Evolutionary conservation across 1,140 invertebrate genomes (phyloP), one percentile per base, ranked within the genome.

Genomic region (Drosophila kepulauana): DNA sequence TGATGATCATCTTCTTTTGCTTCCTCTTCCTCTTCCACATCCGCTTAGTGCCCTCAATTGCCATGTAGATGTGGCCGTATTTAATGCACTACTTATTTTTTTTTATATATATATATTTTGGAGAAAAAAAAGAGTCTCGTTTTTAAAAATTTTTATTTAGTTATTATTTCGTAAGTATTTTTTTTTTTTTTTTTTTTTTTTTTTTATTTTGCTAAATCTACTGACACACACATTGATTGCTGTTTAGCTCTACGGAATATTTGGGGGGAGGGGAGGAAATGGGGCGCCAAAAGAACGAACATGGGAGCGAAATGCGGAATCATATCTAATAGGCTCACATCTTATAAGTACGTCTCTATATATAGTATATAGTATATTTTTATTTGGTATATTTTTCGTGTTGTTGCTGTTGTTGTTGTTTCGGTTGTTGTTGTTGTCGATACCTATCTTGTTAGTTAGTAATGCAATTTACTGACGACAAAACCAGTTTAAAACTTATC

Each of bases 11-110:
- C n/a, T 38, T 49, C 30, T 52, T 43, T 41, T 20, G 10, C 30
- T 49, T 58, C 20, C 10, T 20, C 30, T 49, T 58, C 20, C 10
- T 20, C 6, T 45, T 62, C 33, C 61, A 33, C 64, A 57, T 25
- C 20, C 52, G 71, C 54, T 28, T 20, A 75, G 67, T 67, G 67
- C 62, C 65, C 5, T 43, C 56, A 45, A 28, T 73, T 74, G 84
- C 86, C 85, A 90, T 88, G 85, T 90, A 89, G 85, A 89, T 88
- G 85, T 91, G 84, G 87, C 88, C 73, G 54, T 78, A 64, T 58
- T 61, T 49, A 63, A 71, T 74, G 76, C 73, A 77, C 56, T 68
- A 74, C 46, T 49, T 77, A 20, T 20, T 48, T 48, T 48, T 48
- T 48, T 57, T 38, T 25, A 25, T 25, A 25, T 25, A 25, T 25